A percentile compares a stretch with the other conserved stretches of the same genome.
Evolutionary conservation across 2,888 invertebrate species (phyloP).

Genomic region (Leucoma salicis): DNA sequence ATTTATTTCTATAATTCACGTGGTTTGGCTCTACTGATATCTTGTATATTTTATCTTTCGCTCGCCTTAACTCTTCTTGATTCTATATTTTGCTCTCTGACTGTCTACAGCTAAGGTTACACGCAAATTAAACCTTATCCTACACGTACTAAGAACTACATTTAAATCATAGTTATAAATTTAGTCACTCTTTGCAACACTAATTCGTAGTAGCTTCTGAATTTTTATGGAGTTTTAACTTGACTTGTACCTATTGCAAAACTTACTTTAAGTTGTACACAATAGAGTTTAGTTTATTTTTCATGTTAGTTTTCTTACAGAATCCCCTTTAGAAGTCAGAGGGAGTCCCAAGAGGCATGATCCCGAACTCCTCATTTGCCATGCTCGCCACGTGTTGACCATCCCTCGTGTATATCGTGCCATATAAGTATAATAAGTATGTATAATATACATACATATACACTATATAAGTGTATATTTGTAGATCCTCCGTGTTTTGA

Average conservation of each 20-base stretch:
- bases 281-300: slow-evolving; percentile 42
- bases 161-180: slow-evolving; percentile 37
- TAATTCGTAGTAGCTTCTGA: slow-evolving; percentile 63
- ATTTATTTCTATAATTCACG: slow-evolving; percentile 48
- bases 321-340: slow-evolving; percentile 57
- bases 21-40: slow-evolving; percentile 53
- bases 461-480: slow-evolving; percentile 41
- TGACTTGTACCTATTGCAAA: slow-evolving; percentile 20
- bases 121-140: slow-evolving; percentile 44
- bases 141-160: slow-evolving; percentile 30
- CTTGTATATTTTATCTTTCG: slow-evolving; percentile 58
- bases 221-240: slow-evolving; percentile 61
- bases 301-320: slow-evolving; percentile 57
- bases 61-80: slow-evolving; percentile 62
- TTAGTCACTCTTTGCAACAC: slow-evolving; percentile 68
- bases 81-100: slow-evolving; percentile 62
- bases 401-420: slow-evolving; percentile 72
- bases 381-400: slow-evolving; percentile 80
- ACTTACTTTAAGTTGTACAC: slow-evolving; percentile 28
- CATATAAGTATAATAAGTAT: slow-evolving; percentile 50
- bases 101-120: slow-evolving; percentile 41
- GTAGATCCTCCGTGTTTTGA: slow-evolving; percentile 29
- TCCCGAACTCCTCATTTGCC: slow-evolving; percentile 77
- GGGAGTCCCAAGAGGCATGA: slow-evolving; percentile 75
- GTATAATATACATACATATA: slow-evolving; percentile 20